Base-by-base conservation (phyloP, 2,113 vertebrate genomes). In the Canis aureus region DNA sequence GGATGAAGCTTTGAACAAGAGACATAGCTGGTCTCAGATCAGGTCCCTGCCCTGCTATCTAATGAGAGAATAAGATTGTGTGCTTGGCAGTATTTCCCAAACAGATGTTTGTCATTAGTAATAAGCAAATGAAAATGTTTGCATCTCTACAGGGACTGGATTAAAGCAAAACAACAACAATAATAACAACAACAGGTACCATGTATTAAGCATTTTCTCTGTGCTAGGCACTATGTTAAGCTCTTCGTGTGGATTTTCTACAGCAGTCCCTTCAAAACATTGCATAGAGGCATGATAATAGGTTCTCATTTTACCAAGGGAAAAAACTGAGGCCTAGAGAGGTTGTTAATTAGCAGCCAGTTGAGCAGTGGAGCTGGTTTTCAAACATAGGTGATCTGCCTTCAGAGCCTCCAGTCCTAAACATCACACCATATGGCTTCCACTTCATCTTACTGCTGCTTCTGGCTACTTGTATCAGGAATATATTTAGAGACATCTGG, bases 401-500 rank as follows among this genome's bases (percentile, higher is more conserved):
- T 84, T 67, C 81, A 84, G 62, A 88, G 43, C 35, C 49, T 43
- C 35, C 49, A 4, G 22, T 86, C 35, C 85, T 85, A 85, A 93
- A 16, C 43, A 55, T 22, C 89, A 51, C 17, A 49, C 27, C 35
- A 11, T 78, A n/a, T 43, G 27, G 49, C 49, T 43, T 67, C 78
- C 7, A 10, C 22, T 25, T 16, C 55, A 27, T 62, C 55, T 74
- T 22, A 29, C 38, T 64, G 38, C 29, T 64, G 67, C 29, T 62
- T 74, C 71, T 74, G 78, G 38, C 51, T 76, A 27, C 19, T 95
- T 79, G 22, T 38, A 38, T 64, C 69, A 51, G 62, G 53, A 20
- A 73, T 62, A 43, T 82, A 82, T 94, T 82, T 94, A 81, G 74
- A 95, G 87, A 76, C 74, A 91, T 81, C 62, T 89, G 38, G 78